Base-by-base conservation (phyloP, 2,113 vertebrate species). In the Myotis yumanensis region DNA sequence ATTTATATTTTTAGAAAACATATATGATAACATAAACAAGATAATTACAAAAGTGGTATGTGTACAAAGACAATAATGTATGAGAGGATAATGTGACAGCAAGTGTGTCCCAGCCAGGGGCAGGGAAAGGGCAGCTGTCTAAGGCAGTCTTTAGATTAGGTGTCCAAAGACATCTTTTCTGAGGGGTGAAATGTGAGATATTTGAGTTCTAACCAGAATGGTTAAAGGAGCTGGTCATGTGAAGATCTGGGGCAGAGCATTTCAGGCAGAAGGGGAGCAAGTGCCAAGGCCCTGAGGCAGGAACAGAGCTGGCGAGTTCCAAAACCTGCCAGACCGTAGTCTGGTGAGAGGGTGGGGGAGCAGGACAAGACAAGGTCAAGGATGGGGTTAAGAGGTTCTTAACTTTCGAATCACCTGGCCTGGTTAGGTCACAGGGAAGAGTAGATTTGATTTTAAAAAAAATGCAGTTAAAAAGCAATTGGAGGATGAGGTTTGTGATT, bases 321-420 rank as follows among this genome's bases (percentile, higher is more conserved):
- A 30, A 75, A 82, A 73, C 43, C 51, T 90, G 87, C 87, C 96
- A 93, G 87, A 72, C 37, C 37, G 82, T 43, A 79, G 64, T 28
- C 16, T 30, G 22, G 48, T 17, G 30, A 80, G 57, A 43, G 40
- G 7, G 7, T 32, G 7, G 57, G 30, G 48, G 23, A 75, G 5
- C 30, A 76, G 51, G 89, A 80, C 32, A 81, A 92, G 72, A 48
- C 72, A 90, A 93, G 80, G 92, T 94, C 91, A 80, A 73, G 84
- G 15, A 79, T 32, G 4, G 11, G 79, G 52, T 48, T 59, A 25
- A 25, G 57, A 25, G 57, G 57, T 59, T 23, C 54, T 57, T 57
- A 23, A 57, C 20, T 57, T 57, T 57, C 3, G 54, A 57, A 10
- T 57, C 57, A 59, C 57, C 57, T 59, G 57, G 22, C 30, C n/a